Conservation (phyloP, 2,113 vertebrate genomes). For the Sylvia atricapilla region DNA sequence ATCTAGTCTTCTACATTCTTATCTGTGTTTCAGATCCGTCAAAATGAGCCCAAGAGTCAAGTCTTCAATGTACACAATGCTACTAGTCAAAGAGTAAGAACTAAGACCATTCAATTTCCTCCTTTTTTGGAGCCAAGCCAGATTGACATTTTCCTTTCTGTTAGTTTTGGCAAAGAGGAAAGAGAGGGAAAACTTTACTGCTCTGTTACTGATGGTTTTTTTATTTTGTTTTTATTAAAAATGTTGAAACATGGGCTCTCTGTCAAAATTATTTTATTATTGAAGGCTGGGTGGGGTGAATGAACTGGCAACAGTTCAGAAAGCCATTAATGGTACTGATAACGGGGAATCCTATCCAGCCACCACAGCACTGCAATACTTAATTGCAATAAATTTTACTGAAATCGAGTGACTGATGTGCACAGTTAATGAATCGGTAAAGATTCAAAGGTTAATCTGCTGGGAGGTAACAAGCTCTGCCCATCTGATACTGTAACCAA, state of each 20-base stretch:
- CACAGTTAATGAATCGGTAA: conserved; percentile 77
- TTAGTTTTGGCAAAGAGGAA: conserved; percentile 82
- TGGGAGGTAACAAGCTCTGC: conserved; percentile 74
- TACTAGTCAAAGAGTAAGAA: conserved; percentile 82
- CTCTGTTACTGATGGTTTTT: conserved; percentile 81
- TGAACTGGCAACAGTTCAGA: conserved; percentile 75
- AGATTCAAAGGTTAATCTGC: conserved; percentile 77
- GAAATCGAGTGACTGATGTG: conserved; percentile 69
- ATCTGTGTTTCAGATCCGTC: conserved; percentile 76
- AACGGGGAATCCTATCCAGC: conserved; percentile 73
- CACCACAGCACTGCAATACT: conserved; percentile 64
- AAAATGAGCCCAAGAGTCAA: conserved; percentile 75
- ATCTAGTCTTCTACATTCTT: conserved; percentile 76
- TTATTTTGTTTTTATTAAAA: conserved; percentile 89
- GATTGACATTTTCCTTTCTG: conserved; percentile 80
- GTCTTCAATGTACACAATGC: conserved; percentile 77
- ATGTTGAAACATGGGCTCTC: conserved; percentile 80
- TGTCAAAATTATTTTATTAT: conserved; percentile 86
- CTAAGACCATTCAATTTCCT: conserved; percentile 79
- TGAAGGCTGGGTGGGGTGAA: conserved; percentile 79
- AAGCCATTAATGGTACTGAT: conserved; percentile 78
- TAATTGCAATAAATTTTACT: conserved; percentile 76
- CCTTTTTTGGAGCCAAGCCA: conserved; percentile 75
- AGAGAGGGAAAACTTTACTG: conserved; percentile 79
- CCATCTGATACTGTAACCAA: conserved; percentile 80